Conservation (phyloP, 1,140 invertebrate species). For the Protaetia brevitarsis region DNA sequence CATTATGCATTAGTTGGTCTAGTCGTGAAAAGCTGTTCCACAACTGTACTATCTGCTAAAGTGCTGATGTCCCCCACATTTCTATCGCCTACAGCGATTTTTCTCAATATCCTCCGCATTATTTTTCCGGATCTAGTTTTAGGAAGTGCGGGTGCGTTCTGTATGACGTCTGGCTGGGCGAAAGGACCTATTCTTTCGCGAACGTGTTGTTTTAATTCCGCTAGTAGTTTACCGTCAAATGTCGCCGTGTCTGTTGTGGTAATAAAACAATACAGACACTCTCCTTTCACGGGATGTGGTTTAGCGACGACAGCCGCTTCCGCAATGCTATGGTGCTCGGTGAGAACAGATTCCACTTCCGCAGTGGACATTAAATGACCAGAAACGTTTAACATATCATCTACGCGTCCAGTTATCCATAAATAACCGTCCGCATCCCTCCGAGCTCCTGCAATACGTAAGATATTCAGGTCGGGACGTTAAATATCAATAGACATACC, state of each 20-base stretch:
- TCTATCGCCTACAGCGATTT: slow-evolving; percentile 83
- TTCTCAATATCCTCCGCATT: slow-evolving; percentile 90
- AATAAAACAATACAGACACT: slow-evolving; percentile 95
- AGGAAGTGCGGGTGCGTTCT: slow-evolving; percentile 86
- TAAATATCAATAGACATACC: slow-evolving; percentile 58
- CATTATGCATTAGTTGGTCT: slow-evolving; percentile 50
- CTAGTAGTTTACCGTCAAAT: slow-evolving; percentile 68
- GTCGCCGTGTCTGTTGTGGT: slow-evolving; percentile 75
- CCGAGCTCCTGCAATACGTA: slow-evolving; percentile 66
- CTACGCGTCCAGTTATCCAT: slow-evolving; percentile 95
- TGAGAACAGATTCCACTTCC: slow-evolving; percentile 88
- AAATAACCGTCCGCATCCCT: slow-evolving; percentile 92
- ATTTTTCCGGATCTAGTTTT: slow-evolving; percentile 99
- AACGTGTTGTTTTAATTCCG: slow-evolving; percentile 79
- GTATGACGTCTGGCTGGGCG: slow-evolving; percentile 92
- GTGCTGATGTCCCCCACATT: slow-evolving; percentile 93
- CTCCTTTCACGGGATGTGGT: slow-evolving; percentile 91
- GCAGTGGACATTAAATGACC: slow-evolving; percentile 97
- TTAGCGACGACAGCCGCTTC: slow-evolving; percentile 95
- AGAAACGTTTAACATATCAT: slow-evolving; percentile 98
- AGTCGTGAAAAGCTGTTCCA: slow-evolving; percentile 74
- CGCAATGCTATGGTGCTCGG: slow-evolving; percentile 77
- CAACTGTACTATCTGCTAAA: slow-evolving; percentile 81
- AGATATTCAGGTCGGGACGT: not conserved
- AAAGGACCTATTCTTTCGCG: slow-evolving; percentile 93